Evolutionary conservation across 2,888 invertebrate genomes (phyloP), one percentile per base, ranked within the genome.

Genomic region (Conistra vaccinii): DNA sequence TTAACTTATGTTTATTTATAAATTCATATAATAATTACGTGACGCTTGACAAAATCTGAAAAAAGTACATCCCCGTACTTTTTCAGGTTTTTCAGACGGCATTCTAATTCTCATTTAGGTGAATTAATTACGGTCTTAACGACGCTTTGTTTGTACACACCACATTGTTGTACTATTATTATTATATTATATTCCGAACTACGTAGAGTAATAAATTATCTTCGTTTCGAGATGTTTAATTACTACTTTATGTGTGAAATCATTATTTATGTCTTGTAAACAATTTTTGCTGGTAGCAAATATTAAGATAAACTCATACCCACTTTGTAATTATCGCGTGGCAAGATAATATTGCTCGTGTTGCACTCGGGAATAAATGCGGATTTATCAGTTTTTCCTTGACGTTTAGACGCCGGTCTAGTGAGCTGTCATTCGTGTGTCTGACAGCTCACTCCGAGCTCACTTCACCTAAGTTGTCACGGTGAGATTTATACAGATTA

Each of bases 61-160:
- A 48, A 23, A 48, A 48, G 7, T 23, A 23, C 23, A 48, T 48
- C 45, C 2, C 7, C 48, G 9, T 45, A 35, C 23, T 23, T 42
- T 48, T 58, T 67, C 42, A 14, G 9, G n/a, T 48, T 71, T 20
- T 67, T 35, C 32, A 2, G n/a, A 10, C 0, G 23, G 9, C 1
- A 29, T 53, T 74, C 17, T 58, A 53, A 62, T 55, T 42, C 29
- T 58, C n/a, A 60, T 62, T 62, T 39, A 32, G 45, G 48, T 51
- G 14, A 48, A 61, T 71, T 60, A 57, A 71, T 69, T 23, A 29
- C 3, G 12, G 17, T 63, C n/a, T 10, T 26, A 60, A n/a, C 32
- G 55, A 51, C 5, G 17, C 29, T 71, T 70, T 66, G 55, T 81
- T 67, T 55, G 55, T 70, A 39, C 10, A 60, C 35, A 57, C 45